phyloP scores from a whole-genome alignment of 2,888 invertebrate genomes.

The Gymnosoma rotundatum region DNA sequence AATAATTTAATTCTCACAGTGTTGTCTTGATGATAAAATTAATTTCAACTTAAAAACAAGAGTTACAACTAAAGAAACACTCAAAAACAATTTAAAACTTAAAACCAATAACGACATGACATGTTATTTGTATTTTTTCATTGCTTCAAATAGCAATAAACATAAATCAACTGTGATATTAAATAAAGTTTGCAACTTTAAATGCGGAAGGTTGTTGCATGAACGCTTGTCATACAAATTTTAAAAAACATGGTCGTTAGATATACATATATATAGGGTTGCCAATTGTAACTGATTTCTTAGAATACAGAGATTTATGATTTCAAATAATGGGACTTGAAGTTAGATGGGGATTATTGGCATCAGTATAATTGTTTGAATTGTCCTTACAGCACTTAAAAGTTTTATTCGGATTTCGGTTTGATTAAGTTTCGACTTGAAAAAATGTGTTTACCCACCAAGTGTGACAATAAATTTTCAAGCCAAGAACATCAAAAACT shows the following conservation, averaged over 20 bases:
- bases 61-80: constrained; percentile 18
- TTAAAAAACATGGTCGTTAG: not conserved
- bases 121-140: constrained; percentile 43
- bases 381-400: too few species aligned
- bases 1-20: constrained; percentile 1
- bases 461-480: too few species aligned
- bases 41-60: constrained; percentile 36
- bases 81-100: constrained; percentile 4
- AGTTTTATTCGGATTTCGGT: too few species aligned
- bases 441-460: too few species aligned
- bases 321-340: too few species aligned
- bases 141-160: constrained; percentile 58
- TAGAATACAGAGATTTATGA: too few species aligned
- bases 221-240: constrained; percentile 46
- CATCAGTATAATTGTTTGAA: too few species aligned
- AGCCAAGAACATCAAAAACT: too few species aligned
- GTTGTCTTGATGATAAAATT: constrained; percentile 45
- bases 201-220: constrained; percentile 42
- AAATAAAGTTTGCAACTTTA: constrained; percentile 66
- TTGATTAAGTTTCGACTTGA: too few species aligned
- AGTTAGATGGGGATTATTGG: too few species aligned
- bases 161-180: constrained; percentile 69
- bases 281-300: too few species aligned
- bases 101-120: constrained; percentile 55
- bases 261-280: not conserved